Evolutionary conservation across 2,888 invertebrate genomes (phyloP).

Genomic region (Apoda limacodes): DNA sequence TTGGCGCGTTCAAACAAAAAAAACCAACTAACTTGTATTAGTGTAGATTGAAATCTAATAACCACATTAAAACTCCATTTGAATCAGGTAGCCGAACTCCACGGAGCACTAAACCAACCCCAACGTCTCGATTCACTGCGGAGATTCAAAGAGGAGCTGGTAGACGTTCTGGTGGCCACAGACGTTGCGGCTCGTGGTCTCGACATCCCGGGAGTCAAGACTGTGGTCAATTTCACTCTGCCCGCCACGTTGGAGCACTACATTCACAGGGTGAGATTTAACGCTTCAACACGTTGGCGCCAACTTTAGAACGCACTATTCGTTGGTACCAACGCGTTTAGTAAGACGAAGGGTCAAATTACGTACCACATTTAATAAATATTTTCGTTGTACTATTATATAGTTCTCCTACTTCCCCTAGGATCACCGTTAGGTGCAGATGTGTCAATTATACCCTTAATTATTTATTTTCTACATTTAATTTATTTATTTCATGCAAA

Average conservation of each 20-base stretch:
- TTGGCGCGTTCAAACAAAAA: no score
- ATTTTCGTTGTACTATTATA: no score
- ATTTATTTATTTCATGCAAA: no score
- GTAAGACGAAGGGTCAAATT: no score
- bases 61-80: not conserved
- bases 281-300: not conserved
- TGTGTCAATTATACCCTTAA: no score
- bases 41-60: not conserved
- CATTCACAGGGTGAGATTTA: conserved; percentile 79
- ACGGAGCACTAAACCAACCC: conserved; percentile 96
- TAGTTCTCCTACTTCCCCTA: no score
- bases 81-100: conserved; percentile 82
- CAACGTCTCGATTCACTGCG: conserved; percentile 91
- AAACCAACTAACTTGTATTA: not conserved
- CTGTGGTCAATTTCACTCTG: conserved; percentile 96
- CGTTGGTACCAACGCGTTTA: no score
- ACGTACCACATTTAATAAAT: no score
- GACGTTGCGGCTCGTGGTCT: conserved; percentile 95
- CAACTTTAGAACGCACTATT: no score
- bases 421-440: no score
- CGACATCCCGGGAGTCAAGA: conserved; percentile 97
- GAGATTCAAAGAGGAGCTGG: conserved; percentile 87
- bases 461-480: no score
- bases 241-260: conserved; percentile 96
- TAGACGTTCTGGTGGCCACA: conserved; percentile 91